Percentiles rank a stretch among this genome's conserved stretches.
phyloP scores from a whole-genome alignment of 2,888 invertebrate species.

The Drosophila demipolita region DNA sequence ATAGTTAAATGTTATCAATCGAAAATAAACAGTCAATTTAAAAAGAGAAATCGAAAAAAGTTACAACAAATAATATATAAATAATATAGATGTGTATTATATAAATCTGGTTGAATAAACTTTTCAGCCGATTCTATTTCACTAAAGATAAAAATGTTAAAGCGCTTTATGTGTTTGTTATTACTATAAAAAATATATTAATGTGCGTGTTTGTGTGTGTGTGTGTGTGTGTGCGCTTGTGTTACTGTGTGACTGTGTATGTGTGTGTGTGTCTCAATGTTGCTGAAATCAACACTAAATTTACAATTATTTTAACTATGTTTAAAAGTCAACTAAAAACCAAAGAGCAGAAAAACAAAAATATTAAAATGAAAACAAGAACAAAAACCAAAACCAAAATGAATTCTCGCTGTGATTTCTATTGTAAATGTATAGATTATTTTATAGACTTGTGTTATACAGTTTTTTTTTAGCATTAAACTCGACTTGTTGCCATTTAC shows the following conservation, averaged over 20 bases:
- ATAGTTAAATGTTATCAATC: constrained; percentile 9
- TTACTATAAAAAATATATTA: constrained; percentile 12
- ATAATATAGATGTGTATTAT: background rate
- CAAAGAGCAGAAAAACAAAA: constrained; percentile 42
- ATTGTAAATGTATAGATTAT: constrained; percentile 72
- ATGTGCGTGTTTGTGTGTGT: background rate
- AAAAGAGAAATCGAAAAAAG: background rate
- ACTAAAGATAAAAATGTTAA: constrained; percentile 33
- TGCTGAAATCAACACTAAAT: constrained; percentile 75
- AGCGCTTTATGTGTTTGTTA: constrained; percentile 48
- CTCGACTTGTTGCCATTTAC: constrained; percentile 18
- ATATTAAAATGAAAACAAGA: background rate
- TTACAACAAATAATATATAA: background rate
- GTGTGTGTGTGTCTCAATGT: constrained; percentile 66
- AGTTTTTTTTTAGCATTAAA: constrained; percentile 66
- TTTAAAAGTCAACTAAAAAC: constrained; percentile 38
- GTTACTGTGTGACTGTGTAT: constrained; percentile 13
- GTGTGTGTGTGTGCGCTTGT: background rate
- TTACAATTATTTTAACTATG: constrained; percentile 30
- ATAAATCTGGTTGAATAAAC: background rate
- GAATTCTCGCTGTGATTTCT: constrained; percentile 81
- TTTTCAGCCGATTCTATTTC: constrained; percentile 2
- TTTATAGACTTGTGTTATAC: constrained; percentile 71
- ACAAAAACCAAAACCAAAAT: constrained; percentile 39
- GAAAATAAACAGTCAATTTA: background rate